phyloP scores from a whole-genome alignment of 1,140 invertebrate species.

The Bursaphelenchus mucronatus region DNA sequence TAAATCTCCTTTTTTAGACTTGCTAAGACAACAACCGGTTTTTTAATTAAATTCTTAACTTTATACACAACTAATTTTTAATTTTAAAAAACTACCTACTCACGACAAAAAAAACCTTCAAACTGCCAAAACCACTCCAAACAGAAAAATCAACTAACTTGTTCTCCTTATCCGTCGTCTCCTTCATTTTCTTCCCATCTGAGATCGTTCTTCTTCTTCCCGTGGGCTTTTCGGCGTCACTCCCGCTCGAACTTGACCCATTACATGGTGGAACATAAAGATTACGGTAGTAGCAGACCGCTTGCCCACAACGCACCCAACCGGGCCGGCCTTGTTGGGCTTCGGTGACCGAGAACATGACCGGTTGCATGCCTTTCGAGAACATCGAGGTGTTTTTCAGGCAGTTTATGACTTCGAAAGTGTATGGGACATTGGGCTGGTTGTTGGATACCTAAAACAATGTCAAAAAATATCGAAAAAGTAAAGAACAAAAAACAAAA shows the following conservation, averaged over 20 bases:
- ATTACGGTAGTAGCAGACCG: conserved; percentile 76
- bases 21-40: no score
- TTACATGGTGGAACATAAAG: conserved; percentile 53
- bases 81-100: no score
- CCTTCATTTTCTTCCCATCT: conserved; percentile 18
- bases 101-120: no score
- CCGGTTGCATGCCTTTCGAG: conserved; percentile 84
- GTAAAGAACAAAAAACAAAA: background rate
- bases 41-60: no score
- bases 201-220: conserved; percentile 61
- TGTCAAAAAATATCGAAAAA: background rate
- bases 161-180: conserved; percentile 6
- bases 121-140: conserved; percentile 1
- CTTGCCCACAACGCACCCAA: conserved; percentile 72
- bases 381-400: conserved; percentile 83
- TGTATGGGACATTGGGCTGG: conserved; percentile 70
- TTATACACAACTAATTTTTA: no score
- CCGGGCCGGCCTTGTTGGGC: conserved; percentile 68
- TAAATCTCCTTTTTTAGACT: no score
- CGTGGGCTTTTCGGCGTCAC: conserved; percentile 1
- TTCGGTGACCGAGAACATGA: conserved; percentile 77
- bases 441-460: conserved; percentile 72
- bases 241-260: conserved; percentile 13
- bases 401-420: conserved; percentile 85
- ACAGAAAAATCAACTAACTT: background rate